Evolutionary conservation across 2,797 vertebrate species (phyloP), one percentile per base, ranked within the genome.

Genomic region (Aeoliscus strigatus): DNA sequence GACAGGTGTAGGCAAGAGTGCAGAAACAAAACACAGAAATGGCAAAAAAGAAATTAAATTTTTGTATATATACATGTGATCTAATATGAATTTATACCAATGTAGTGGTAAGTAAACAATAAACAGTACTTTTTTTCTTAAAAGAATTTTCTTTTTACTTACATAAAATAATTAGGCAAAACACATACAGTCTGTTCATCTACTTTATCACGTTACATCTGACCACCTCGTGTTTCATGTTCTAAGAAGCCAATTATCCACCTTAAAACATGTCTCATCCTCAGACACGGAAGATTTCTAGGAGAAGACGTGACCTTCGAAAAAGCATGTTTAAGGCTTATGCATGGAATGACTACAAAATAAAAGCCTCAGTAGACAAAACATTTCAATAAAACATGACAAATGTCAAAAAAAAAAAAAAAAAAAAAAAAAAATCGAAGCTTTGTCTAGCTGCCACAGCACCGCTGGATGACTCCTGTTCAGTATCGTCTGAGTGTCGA

Each of bases 291-390:
- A 87, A 86, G 83, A 87, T 83, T 83, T 82, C 66, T 73, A 82
- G 77, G 76, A 80, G 78, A 88, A 76, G 81, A 81, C 74, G 77
- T 88, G 89, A 88, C 88, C 87, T 89, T 89, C 93, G n/a, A n/a
- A 94, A 91, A 91, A 93, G 92, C 92, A 88, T 92, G 90, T 93
- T 95, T 89, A 90, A 89, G 88, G 88, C 89, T 86, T 94, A 95
- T 94, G 93, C 93, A 97, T 95, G 96, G 96, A 99, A 99, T 97
- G 96, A 95, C 93, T 93, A 92, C 85, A 94, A 96, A 94, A 90
- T 91, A 92, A 91, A 91, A 89, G 94, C 90, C 91, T 92, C 89
- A 86, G 90, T 91, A 94, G 93, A 93, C 91, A 93, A 94, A 93
- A 96, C 89, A 91, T 91, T 89, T 92, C 89, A 91, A 92, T 91